Evolutionary conservation across 1,140 invertebrate species (phyloP).

Genomic region (Bombyx mandarina): DNA sequence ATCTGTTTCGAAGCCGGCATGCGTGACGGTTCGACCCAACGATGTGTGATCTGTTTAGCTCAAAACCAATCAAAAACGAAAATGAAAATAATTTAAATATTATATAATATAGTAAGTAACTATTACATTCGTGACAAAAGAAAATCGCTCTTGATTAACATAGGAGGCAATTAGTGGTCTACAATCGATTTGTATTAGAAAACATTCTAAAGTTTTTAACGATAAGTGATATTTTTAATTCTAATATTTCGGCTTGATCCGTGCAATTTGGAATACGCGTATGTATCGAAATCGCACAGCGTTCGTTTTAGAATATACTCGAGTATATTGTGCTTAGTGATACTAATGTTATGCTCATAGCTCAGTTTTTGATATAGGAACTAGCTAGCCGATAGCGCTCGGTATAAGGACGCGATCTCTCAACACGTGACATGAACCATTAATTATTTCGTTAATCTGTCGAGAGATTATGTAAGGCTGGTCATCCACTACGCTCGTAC

Average conservation of each 20-base stretch:
- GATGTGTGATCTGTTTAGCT: constrained; percentile 34
- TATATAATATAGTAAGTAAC: constrained; percentile 30
- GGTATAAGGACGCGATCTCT: constrained; percentile 11
- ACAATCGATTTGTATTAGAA: constrained; percentile 27
- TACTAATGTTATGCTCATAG: constrained; percentile 61
- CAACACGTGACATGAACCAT: constrained; percentile 1
- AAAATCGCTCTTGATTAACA: constrained; percentile 6
- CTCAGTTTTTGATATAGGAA: constrained; percentile 53
- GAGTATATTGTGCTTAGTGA: constrained; percentile 63
- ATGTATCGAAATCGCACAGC: constrained; percentile 33
- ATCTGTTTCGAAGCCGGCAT: no score
- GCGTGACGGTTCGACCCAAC: constrained; percentile 14
- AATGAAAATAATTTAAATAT: constrained; percentile 31
- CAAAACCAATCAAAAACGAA: constrained; percentile 39
- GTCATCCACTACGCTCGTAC: no score
- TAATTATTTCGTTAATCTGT: no score
- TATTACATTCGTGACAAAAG: constrained; percentile 11
- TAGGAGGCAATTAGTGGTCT: no score
- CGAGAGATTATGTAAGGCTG: no score
- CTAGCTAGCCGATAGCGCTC: constrained; percentile 57
- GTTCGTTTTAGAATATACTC: constrained; percentile 32
- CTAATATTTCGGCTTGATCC: constrained; percentile 44
- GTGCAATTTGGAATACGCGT: constrained; percentile 33
- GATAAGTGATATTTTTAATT: constrained; percentile 50
- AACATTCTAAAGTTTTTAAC: constrained; percentile 56